Base-by-base conservation (phyloP, 2,888 invertebrate species). In the Rhagophthalmus giganteus region DNA sequence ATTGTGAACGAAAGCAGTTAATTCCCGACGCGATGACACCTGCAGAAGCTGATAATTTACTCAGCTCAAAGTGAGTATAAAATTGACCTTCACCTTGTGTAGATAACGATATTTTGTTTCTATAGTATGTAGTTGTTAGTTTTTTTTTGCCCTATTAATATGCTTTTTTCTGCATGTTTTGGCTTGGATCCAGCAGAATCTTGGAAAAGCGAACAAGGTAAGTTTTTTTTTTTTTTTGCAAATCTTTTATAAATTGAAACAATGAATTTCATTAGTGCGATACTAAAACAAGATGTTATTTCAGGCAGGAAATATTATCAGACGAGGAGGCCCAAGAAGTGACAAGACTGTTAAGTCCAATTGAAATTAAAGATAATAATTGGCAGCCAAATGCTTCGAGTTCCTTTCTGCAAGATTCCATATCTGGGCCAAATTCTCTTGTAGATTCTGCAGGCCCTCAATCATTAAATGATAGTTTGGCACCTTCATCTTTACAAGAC, bases 311-410 rank as follows among this genome's bases (percentile, higher is more conserved):
- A 76, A 78, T 90, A 69, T 80, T 90, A 69, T 90, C 90, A 53
- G 92, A 93, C 74, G 92, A 92, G 77, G 91, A 92, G 76, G 92
- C 92, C 61, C 89, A 90, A 74, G 91, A 93, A 79, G 90, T 92
- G 61, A 87, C 87, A 61, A 84, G 88, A 69, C 81, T 93, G 71
- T 73, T 93, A 66, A 51, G 50, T 39, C 55, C 55, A 10, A 31
- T 40, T 6, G 55, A 55, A 25, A 26, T 50, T 8, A 50, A 46
- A 42, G 40, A 41, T 11, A 39, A 33, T 31, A 46, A 65, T 46
- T 70, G 69, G 69, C 64, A 65, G 30, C 67, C 68, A 7, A 67
- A 68, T 61, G 80, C 79, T 20, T 78, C 81, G 40, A 65, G 64
- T 28, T 68, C 72, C 2, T 49, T 68, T 16, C 57, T 72, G 40